Percentiles rank a stretch among this genome's conserved stretches.
phyloP scores from a whole-genome alignment of 1,140 invertebrate species.

The Cydia pomonella region DNA sequence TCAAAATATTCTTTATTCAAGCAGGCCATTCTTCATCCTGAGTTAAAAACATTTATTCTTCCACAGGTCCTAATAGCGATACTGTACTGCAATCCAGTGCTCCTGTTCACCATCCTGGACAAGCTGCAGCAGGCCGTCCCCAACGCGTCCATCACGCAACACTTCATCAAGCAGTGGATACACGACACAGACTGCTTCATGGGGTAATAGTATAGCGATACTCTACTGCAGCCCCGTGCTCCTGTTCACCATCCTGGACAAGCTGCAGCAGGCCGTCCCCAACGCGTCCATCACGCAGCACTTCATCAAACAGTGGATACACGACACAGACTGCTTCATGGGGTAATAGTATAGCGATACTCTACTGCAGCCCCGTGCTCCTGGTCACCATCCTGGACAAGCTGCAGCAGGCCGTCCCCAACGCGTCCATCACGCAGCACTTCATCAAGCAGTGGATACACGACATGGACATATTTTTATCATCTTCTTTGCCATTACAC shows the following conservation, averaged over 20 bases:
- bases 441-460: conserved; percentile 98
- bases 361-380: conserved; percentile 96
- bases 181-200: conserved; percentile 97
- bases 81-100: conserved; percentile 95
- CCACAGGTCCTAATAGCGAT: conserved; percentile 91
- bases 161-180: conserved; percentile 98
- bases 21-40: too few relatives aligned
- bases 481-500: too few relatives aligned
- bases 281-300: conserved; percentile 91
- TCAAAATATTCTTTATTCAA: too few relatives aligned
- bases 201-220: conserved; percentile 69
- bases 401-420: conserved; percentile 85
- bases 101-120: conserved; percentile 91
- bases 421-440: conserved; percentile 91
- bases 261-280: conserved; percentile 86
- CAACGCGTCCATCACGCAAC: conserved; percentile 89
- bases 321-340: conserved; percentile 97
- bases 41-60: too few relatives aligned
- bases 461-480: too few relatives aligned
- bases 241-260: conserved; percentile 90
- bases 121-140: conserved; percentile 87
- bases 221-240: conserved; percentile 97
- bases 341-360: conserved; percentile 71
- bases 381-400: conserved; percentile 91
- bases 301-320: conserved; percentile 98